Conservation (phyloP, 2,888 invertebrate species). For the Panzeria rudis region DNA sequence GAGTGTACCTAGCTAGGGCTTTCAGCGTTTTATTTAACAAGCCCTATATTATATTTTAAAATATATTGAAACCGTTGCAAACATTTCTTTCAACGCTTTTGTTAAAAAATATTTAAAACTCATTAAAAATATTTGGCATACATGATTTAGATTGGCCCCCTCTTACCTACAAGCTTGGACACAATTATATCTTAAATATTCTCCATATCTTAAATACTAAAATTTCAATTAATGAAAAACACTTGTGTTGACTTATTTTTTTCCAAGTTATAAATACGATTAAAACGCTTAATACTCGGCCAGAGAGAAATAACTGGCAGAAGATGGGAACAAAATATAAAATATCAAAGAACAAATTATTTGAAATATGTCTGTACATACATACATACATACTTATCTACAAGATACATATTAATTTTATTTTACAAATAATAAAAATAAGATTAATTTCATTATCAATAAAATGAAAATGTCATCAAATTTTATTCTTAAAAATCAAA, state of each 20-base stretch:
- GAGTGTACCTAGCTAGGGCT: too few species aligned
- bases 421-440: constrained; percentile 51
- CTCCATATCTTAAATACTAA: constrained; percentile 68
- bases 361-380: constrained; percentile 8
- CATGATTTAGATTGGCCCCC: neutral
- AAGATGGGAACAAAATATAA: constrained; percentile 26
- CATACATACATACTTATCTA: too few species aligned
- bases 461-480: constrained; percentile 60
- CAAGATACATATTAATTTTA: constrained; percentile 1
- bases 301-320: constrained; percentile 16
- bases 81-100: too few species aligned
- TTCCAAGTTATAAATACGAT: constrained; percentile 64
- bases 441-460: constrained; percentile 71
- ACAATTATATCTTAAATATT: constrained; percentile 22
- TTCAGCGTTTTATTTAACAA: too few species aligned
- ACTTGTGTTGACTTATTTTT: constrained; percentile 70
- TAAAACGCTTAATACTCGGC: constrained; percentile 54
- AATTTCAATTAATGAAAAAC: constrained; percentile 72
- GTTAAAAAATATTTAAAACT: too few species aligned
- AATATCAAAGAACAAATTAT: constrained; percentile 45
- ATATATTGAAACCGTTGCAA: too few species aligned
- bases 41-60: too few species aligned
- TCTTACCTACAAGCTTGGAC: constrained; percentile 19
- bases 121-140: too few species aligned
- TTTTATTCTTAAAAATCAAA: constrained; percentile 9